Percentiles rank a stretch among this genome's conserved stretches.
phyloP scores from a whole-genome alignment of 2,797 vertebrate genomes.

The Clarias pachynema region DNA sequence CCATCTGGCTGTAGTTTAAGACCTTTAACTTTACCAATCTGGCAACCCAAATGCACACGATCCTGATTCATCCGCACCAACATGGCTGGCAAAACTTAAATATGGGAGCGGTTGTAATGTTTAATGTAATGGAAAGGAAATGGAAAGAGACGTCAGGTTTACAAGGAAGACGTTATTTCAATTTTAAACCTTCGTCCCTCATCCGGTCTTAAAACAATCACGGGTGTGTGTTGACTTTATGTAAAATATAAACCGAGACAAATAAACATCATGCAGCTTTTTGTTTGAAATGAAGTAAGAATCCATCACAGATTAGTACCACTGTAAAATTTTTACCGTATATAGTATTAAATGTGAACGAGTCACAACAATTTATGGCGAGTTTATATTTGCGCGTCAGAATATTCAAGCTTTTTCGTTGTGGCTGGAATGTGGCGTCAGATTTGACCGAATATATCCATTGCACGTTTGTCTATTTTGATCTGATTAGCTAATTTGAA shows the following conservation, averaged over 20 bases:
- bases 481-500: neutral
- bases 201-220: neutral
- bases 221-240: neutral
- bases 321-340: neutral
- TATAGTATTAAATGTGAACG: neutral
- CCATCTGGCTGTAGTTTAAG: neutral
- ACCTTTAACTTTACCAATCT: neutral
- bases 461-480: neutral
- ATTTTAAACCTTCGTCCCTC: neutral
- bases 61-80: neutral
- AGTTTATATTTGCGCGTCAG: too few relatives aligned
- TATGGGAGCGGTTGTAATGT: neutral
- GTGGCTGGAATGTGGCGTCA: neutral
- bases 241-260: neutral
- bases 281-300: neutral
- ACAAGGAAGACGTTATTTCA: neutral
- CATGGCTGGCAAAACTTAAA: neutral
- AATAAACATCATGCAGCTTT: neutral
- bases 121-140: neutral
- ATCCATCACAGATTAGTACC: neutral
- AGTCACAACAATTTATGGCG: neutral
- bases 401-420: neutral
- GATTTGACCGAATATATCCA: neutral
- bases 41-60: neutral
- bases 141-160: neutral